phyloP scores from a whole-genome alignment of 1,140 invertebrate species.

The Zophobas morio region DNA sequence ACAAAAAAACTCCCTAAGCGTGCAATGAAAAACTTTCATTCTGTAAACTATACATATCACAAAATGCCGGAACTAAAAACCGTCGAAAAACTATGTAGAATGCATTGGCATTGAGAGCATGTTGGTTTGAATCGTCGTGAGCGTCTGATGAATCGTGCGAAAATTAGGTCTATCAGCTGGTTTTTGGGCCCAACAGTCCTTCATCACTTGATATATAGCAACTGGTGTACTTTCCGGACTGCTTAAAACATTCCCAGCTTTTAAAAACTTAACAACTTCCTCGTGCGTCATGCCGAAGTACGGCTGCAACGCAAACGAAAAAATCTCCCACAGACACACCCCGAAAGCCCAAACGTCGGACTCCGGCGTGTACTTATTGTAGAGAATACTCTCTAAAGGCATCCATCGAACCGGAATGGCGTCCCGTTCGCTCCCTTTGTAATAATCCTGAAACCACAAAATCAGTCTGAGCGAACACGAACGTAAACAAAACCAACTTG shows the following conservation, averaged over 20 bases:
- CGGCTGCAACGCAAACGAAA: slow-evolving; percentile 93
- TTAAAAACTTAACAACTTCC: slow-evolving; percentile 93
- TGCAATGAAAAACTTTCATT: slow-evolving; percentile 12
- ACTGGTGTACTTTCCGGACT: slow-evolving; percentile 92
- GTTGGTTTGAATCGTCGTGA: slow-evolving; percentile 69
- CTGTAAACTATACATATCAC: slow-evolving; percentile 46
- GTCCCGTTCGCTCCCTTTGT: slow-evolving; percentile 94
- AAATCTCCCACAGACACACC: slow-evolving; percentile 95
- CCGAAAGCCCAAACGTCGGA: slow-evolving; percentile 96
- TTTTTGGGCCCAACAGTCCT: slow-evolving; percentile 91
- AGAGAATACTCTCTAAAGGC: slow-evolving; percentile 94
- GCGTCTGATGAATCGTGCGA: slow-evolving; percentile 78
- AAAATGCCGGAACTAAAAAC: slow-evolving; percentile 28
- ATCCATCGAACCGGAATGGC: slow-evolving; percentile 96
- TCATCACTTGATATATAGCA: slow-evolving; percentile 95
- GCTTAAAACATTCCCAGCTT: slow-evolving; percentile 89
- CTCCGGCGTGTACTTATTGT: slow-evolving; percentile 94
- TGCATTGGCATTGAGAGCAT: slow-evolving; percentile 52
- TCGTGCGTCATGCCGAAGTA: slow-evolving; percentile 97
- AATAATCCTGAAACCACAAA: slow-evolving; percentile 79
- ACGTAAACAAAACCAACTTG: slow-evolving; percentile 63
- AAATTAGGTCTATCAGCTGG: slow-evolving; percentile 89
- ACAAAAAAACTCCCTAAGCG: slow-evolving; percentile 26
- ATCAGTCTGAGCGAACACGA: not conserved
- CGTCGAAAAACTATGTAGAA: slow-evolving; percentile 24